These are phyloP conservation scores for Heliconius sara DNA, from an alignment of 2,888 invertebrate species.

Conservation along the genomic window DNA sequence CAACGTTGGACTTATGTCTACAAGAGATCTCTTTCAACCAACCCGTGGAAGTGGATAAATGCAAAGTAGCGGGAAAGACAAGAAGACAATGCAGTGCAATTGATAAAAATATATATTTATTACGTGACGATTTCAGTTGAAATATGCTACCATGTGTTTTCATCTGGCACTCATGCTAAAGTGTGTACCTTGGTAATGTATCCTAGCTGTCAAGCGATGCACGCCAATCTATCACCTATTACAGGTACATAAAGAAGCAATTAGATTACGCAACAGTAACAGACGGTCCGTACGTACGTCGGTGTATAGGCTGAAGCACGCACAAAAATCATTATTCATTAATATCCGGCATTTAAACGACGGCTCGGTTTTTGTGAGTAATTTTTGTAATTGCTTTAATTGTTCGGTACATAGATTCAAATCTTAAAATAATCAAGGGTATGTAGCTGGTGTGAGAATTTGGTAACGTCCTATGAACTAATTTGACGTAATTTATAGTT, in stretches of 20 bases:
- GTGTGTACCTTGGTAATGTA: constrained; percentile 23
- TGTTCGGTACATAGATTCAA: constrained; percentile 39
- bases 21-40: too few relatives aligned
- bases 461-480: constrained; percentile 16
- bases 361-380: constrained; percentile 55
- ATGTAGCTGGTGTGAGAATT: constrained; percentile 24
- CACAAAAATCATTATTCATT: constrained; percentile 67
- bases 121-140: not conserved
- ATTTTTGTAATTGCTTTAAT: constrained; percentile 52
- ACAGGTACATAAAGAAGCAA: constrained; percentile 37
- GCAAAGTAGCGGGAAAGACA: too few relatives aligned
- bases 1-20: too few relatives aligned
- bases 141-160: constrained; percentile 18
- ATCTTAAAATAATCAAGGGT: constrained; percentile 41
- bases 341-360: constrained; percentile 58
- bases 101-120: too few relatives aligned
- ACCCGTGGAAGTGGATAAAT: too few relatives aligned
- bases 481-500: not conserved
- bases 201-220: constrained; percentile 28
- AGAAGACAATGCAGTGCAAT: too few relatives aligned
- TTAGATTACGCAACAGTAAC: constrained; percentile 40
- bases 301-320: constrained; percentile 53
- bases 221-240: constrained; percentile 40
- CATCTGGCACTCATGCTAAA: constrained; percentile 1
- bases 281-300: constrained; percentile 5